These are phyloP conservation scores for Enteromius trimaculatus DNA, from an alignment of 2,797 vertebrate genomes.

Conservation along the genomic window DNA sequence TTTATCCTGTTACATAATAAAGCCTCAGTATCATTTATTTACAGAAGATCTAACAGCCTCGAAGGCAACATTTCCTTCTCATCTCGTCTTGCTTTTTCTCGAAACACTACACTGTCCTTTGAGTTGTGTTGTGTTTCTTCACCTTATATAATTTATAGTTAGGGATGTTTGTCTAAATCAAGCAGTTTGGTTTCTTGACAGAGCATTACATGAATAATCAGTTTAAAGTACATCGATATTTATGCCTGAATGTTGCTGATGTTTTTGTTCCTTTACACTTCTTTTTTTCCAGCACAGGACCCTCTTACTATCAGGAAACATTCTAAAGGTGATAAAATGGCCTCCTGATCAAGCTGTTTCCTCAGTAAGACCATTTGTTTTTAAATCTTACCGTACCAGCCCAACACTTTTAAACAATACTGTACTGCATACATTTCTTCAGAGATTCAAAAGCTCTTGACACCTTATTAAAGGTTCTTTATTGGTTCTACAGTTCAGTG, in stretches of 20 bases:
- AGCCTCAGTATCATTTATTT: slow-evolving; percentile 27
- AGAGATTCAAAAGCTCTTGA: neutral
- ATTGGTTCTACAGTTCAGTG: neutral
- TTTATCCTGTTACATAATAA: slow-evolving; percentile 3
- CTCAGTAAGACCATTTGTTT: neutral
- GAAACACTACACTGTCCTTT: neutral
- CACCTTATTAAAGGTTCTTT: neutral
- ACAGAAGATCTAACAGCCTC: slow-evolving; percentile 12
- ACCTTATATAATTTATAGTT: neutral
- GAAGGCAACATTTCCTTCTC: neutral
- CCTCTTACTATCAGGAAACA: neutral
- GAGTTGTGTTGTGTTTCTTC: neutral
- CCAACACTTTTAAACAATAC: neutral
- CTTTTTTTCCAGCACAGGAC: neutral
- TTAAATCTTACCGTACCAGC: neutral
- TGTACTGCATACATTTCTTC: neutral
- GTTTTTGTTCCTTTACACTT: neutral
- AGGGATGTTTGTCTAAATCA: neutral
- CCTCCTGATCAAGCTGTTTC: neutral
- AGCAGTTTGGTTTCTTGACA: neutral
- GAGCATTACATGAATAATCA: neutral
- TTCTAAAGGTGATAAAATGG: neutral
- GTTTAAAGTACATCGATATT: neutral
- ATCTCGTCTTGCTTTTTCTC: neutral
- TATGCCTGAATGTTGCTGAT: neutral